phyloP scores from a whole-genome alignment of 2,797 vertebrate genomes.

The Pseudochirops cupreus region DNA sequence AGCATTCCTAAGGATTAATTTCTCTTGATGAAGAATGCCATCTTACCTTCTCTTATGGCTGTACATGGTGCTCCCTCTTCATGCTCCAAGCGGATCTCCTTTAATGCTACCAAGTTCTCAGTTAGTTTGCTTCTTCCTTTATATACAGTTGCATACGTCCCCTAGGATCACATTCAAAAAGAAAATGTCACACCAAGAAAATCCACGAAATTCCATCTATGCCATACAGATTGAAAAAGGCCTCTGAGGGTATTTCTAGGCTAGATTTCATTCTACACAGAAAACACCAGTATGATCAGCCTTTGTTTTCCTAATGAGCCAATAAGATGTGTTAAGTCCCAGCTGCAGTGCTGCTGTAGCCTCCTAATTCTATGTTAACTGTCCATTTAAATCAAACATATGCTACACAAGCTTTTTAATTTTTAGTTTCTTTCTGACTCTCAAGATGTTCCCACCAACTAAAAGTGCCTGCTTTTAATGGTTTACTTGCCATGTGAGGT shows the following conservation, averaged over 20 bases:
- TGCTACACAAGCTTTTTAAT: conserved; percentile 13
- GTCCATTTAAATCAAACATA: conserved; percentile 3
- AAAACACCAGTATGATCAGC: conserved; percentile 32
- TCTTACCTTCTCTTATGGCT: conserved; percentile 96
- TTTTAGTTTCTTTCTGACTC: background rate
- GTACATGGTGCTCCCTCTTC: conserved; percentile 98
- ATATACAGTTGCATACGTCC: conserved; percentile 98
- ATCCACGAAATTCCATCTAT: background rate
- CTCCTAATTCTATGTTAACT: conserved; percentile 21
- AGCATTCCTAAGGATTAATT: background rate
- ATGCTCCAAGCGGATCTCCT: conserved; percentile 98
- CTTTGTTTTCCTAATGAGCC: conserved; percentile 18
- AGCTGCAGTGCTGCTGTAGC: background rate
- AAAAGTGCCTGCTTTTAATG: conserved; percentile 6
- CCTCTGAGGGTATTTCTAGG: conserved; percentile 19
- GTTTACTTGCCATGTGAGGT: background rate
- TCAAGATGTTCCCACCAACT: conserved; percentile 11
- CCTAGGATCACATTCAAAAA: conserved; percentile 85
- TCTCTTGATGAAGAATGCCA: background rate
- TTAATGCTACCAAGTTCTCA: conserved; percentile 97
- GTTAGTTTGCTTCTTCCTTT: conserved; percentile 99
- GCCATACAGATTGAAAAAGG: conserved; percentile 18
- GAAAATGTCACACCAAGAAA: conserved; percentile 38
- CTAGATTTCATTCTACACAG: conserved; percentile 46
- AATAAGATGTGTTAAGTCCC: background rate